Evolutionary conservation across 2,797 vertebrate genomes (phyloP).

Genomic region (Rhynchotus rufescens): DNA sequence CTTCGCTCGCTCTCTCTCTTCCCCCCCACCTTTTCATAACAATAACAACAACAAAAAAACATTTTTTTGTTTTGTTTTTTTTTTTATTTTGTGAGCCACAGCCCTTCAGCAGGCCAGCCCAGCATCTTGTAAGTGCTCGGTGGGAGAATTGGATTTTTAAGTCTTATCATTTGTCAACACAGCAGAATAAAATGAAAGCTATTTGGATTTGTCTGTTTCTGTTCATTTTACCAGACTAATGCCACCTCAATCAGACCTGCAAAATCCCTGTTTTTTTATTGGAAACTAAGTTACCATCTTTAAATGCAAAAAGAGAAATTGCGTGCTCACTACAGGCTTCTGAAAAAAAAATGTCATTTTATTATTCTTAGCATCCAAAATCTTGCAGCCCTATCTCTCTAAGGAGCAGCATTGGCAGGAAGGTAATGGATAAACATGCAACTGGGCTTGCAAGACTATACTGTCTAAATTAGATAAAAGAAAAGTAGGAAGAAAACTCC

Average conservation of each 20-base stretch:
- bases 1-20: not conserved
- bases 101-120: conserved; percentile 40
- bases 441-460: conserved; percentile 69
- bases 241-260: conserved; percentile 47
- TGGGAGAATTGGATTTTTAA: conserved; percentile 66
- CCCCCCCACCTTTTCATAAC: not conserved
- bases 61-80: not conserved
- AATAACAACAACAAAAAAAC: not conserved
- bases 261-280: conserved; percentile 12
- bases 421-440: conserved; percentile 79
- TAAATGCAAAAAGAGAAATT: conserved; percentile 62
- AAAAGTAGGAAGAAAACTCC: conserved; percentile 82
- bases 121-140: conserved; percentile 36
- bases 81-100: conserved; percentile 47
- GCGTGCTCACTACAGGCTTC: conserved; percentile 35
- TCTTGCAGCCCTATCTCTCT: conserved; percentile 77
- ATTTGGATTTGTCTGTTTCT: conserved; percentile 54
- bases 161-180: conserved; percentile 54
- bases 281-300: conserved; percentile 63
- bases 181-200: conserved; percentile 58
- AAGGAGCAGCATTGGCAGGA: conserved; percentile 68
- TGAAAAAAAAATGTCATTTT: conserved; percentile 42
- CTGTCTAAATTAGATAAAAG: conserved; percentile 84
- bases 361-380: conserved; percentile 75
- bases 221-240: conserved; percentile 47